phyloP scores from a whole-genome alignment of 2,797 vertebrate species.

The Meda fulgida region DNA sequence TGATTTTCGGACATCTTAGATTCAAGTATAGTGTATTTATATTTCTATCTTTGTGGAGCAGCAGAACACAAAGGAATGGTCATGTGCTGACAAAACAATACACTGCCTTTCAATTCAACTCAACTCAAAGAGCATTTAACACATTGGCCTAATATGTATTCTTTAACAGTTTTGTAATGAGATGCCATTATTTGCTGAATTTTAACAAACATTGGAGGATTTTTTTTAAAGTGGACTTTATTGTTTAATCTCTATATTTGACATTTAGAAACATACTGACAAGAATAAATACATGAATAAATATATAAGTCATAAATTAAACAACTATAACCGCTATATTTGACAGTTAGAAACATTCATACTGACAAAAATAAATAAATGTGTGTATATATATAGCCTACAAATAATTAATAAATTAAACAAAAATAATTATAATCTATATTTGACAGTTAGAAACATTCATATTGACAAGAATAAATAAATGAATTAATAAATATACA shows the following conservation, averaged over 20 bases:
- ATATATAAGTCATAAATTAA: neutral
- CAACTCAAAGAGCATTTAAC: neutral
- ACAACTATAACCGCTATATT: too few relatives aligned
- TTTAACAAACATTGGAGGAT: neutral
- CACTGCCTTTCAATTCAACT: neutral
- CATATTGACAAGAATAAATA: slow-evolving; percentile 3
- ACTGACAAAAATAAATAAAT: neutral
- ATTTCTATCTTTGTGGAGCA: neutral
- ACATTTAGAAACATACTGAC: neutral
- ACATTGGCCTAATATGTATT: neutral
- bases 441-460: neutral
- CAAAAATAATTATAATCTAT: too few relatives aligned
- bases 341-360: neutral
- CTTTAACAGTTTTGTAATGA: neutral
- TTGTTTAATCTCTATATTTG: neutral
- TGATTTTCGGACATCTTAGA: neutral
- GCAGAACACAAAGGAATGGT: neutral
- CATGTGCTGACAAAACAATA: neutral
- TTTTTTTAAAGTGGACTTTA: neutral
- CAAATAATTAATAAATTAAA: neutral
- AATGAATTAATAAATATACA: neutral
- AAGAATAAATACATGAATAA: slow-evolving; percentile 18
- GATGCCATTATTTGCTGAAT: neutral
- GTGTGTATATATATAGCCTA: too few relatives aligned
- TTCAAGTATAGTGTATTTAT: neutral